Evolutionary conservation across 2,888 invertebrate genomes (phyloP), one percentile per base, ranked within the genome.

Genomic region (Clostera curtula): DNA sequence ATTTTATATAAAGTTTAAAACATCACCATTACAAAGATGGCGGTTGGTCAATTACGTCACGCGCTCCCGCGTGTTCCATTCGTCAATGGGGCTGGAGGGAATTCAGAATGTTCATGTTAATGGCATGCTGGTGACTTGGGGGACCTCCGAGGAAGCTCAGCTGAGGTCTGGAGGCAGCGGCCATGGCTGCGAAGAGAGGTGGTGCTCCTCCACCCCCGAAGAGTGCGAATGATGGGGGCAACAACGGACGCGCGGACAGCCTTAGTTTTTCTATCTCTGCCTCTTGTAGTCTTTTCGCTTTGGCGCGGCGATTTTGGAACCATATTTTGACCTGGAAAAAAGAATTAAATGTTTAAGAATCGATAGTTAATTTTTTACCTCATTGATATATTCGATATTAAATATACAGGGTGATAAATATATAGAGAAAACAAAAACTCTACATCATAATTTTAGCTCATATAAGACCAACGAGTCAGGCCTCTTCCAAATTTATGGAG

Each of bases 241-340:
- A 72, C 32, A 93, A 75, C 0, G 93, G 93, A 40, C 93, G 84
- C 3, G 93, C 92, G n/a, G 94, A 93, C 12, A 95, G 85, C 52
- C 95, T 88, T 27, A 96, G 80, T 67, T 96, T 96, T 73, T 97
- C 96, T 49, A 96, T 88, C 74, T 96, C 96, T 1, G 96, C 98
- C 64, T 98, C 97, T 80, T 97, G 97, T 3, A 98, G 87, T 11
- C 98, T 87, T 85, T 98, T 98, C 59, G 96, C 96, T 82, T 98
- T 98, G 44, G 98, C 98, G 24, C 95, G 87, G 2, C 95, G 87
- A 71, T 95, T 95, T 86, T 95, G 95, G 69, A 95, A 95, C 95
- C 95, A 95, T 61, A 95, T 95, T 85, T 95, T 95, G 58, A 96
- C 96, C 67, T 93, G 87, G 52, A 75, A 74, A 5, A 15, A 23